Evolutionary conservation across 1,140 invertebrate genomes (phyloP).

Genomic region (Penaeus vannamei): DNA sequence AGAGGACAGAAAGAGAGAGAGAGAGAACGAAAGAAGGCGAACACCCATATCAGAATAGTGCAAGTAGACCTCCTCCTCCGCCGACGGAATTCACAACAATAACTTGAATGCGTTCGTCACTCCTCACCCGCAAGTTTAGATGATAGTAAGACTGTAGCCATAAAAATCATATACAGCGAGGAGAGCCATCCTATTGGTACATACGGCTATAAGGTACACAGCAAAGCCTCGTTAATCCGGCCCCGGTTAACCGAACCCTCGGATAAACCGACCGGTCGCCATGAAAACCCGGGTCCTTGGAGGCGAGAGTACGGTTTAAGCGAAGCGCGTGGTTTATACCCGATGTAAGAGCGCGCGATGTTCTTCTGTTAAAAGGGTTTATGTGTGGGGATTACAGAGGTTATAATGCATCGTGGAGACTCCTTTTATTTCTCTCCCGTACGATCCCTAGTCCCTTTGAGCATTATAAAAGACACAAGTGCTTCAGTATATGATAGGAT

Average conservation of each 20-base stretch:
- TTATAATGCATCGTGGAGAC: conserved; percentile 33
- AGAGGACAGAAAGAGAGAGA: not conserved
- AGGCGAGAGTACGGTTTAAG: not conserved
- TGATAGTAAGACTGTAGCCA: conserved; percentile 43
- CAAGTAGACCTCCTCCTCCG: not conserved
- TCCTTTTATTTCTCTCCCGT: conserved; percentile 28
- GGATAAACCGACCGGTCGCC: too few species aligned
- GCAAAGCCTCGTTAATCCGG: conserved; percentile 35
- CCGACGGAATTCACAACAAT: conserved; percentile 56
- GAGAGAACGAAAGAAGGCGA: not conserved
- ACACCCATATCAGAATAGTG: not conserved
- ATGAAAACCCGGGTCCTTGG: too few species aligned
- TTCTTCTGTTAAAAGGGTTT: not conserved
- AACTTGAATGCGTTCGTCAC: conserved; percentile 59
- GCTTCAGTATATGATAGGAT: conserved; percentile 50
- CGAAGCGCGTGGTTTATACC: not conserved
- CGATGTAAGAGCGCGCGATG: not conserved
- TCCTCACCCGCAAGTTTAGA: conserved; percentile 18
- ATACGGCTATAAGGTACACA: conserved; percentile 57
- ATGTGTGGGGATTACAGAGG: not conserved
- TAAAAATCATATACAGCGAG: conserved; percentile 59
- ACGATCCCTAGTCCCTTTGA: conserved; percentile 41
- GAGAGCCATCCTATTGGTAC: conserved; percentile 51
- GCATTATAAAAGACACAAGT: conserved; percentile 49
- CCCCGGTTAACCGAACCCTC: conserved; percentile 31